Percentiles rank a stretch among this genome's conserved stretches.
Evolutionary conservation across 2,797 vertebrate genomes (phyloP).

Genomic region (Falco naumanni): DNA sequence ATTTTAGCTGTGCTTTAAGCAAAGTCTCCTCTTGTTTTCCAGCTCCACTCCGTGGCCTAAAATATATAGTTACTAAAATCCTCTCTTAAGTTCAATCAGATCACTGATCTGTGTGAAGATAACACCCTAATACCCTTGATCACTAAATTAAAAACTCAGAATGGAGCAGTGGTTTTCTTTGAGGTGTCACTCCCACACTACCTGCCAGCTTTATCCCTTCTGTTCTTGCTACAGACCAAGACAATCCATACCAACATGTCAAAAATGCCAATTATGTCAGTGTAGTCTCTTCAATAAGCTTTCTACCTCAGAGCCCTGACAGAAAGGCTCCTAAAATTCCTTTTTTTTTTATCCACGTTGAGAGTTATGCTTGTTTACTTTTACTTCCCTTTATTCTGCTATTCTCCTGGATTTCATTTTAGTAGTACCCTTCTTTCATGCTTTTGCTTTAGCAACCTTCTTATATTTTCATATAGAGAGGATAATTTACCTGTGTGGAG

Average conservation of each 20-base stretch:
- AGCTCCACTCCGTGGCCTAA: neutral
- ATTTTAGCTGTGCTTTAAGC: neutral
- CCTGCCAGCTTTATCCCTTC: neutral
- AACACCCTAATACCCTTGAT: neutral
- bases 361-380: fast-evolving
- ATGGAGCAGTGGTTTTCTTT: neutral
- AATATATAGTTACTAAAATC: neutral
- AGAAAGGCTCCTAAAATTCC: neutral
- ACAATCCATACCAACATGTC: neutral
- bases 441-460: neutral
- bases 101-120: neutral
- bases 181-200: neutral
- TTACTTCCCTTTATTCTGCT: neutral
- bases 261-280: neutral
- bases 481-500: neutral
- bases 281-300: neutral
- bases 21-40: neutral
- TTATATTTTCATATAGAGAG: neutral
- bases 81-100: neutral
- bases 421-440: neutral
- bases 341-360: neutral
- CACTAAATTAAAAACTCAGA: neutral
- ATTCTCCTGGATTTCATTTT: neutral
- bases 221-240: neutral
- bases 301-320: neutral